Evolutionary conservation across 2,888 invertebrate species (phyloP), one percentile per base, ranked within the genome.

Genomic region (Heliconius cydno): DNA sequence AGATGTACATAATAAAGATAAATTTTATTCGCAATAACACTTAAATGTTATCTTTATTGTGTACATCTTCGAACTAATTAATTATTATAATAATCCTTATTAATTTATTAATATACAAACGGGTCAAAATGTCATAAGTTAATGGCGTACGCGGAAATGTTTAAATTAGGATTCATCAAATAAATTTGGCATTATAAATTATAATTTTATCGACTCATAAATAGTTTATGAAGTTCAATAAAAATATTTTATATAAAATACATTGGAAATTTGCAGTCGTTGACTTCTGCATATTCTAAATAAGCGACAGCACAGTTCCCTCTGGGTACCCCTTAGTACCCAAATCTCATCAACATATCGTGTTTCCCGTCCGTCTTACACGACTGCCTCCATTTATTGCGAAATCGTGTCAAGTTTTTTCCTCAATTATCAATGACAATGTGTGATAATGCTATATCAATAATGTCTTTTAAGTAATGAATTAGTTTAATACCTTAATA

Each of bases 331-430:
- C 30, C 30, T 30, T 7, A 38, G n/a, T 28, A 15, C 6, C 25
- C 15, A 41, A 46, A 9, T 34, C 0, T 34, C n/a, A 60, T 73
- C n/a, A 60, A 15, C 15, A 73, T 38, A 60, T 73, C 9, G 25
- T 60, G n/a, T 57, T 73, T 73, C 15, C 73, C 30, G 34, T 34
- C 57, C 34, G 34, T 75, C 22, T 41, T 46, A 41, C 65, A 30
- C 46, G 28, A 28, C n/a, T 75, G 66, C 66, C 28, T 65, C 6
- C 41, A 66, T 22, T 75, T 66, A 75, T 66, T 75, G 75, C 65
- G 41, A 75, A 75, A 75, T 65, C 65, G 65, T 75, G 75, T 75
- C 75, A 75, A 75, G 19, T 75, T 75, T 75, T 75, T 63, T 65
- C 41, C 28, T 65, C 65, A 34, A 65, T 65, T 74, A 74, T 41